Evolutionary conservation across 2,888 invertebrate species (phyloP).

Genomic region (Limulus polyphemus): DNA sequence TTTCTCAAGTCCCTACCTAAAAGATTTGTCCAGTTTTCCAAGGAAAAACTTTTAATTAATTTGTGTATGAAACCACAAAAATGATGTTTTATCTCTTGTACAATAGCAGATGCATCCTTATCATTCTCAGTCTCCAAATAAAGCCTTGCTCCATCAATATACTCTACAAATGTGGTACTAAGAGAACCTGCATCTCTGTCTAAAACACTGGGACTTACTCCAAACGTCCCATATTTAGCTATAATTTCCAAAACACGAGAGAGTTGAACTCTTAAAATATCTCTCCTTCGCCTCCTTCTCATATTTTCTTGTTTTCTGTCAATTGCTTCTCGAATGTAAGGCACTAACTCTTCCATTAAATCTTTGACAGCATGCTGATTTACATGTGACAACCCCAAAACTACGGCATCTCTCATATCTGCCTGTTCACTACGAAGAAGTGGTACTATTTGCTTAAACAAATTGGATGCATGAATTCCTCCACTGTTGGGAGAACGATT

Average conservation of each 20-base stretch:
- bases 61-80: slow-evolving; percentile 89
- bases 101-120: slow-evolving; percentile 66
- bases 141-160: slow-evolving; percentile 81
- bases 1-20: slow-evolving; percentile 73
- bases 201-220: slow-evolving; percentile 61
- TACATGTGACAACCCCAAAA: slow-evolving; percentile 84
- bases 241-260: slow-evolving; percentile 82
- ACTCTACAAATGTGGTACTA: slow-evolving; percentile 79
- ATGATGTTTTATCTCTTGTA: slow-evolving; percentile 78
- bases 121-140: slow-evolving; percentile 88
- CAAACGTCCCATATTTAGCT: slow-evolving; percentile 80
- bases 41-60: slow-evolving; percentile 89
- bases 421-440: slow-evolving; percentile 80
- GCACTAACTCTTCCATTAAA: slow-evolving; percentile 85
- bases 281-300: slow-evolving; percentile 73
- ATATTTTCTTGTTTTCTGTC: slow-evolving; percentile 97
- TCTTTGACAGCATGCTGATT: slow-evolving; percentile 91
- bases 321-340: slow-evolving; percentile 84
- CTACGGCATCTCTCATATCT: slow-evolving; percentile 88
- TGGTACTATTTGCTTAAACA: slow-evolving; percentile 87
- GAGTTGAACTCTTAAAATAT: slow-evolving; percentile 79
- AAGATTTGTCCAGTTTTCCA: slow-evolving; percentile 71
- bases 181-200: slow-evolving; percentile 70
- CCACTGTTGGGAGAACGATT: slow-evolving; percentile 51
- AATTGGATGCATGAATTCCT: slow-evolving; percentile 54